Evolutionary conservation across 2,113 vertebrate genomes (phyloP).

Genomic region (Aegithalos caudatus): DNA sequence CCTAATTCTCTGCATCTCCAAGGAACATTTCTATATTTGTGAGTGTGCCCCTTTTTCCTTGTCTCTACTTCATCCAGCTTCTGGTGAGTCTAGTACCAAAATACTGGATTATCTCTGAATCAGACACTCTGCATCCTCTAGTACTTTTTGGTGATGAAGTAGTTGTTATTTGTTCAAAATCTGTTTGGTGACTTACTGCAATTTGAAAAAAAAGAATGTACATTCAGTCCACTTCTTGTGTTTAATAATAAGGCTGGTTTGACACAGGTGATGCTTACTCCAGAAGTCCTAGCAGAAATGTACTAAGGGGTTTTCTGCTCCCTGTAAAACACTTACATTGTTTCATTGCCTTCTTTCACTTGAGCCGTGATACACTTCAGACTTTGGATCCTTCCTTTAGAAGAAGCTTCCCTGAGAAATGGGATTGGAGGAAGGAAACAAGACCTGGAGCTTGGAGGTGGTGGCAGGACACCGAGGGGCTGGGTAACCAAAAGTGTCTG

Average conservation of each 20-base stretch:
- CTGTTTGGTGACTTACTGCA: background rate
- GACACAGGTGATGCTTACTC: background rate
- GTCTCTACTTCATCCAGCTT: background rate
- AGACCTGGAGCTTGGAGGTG: background rate
- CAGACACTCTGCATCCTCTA: background rate
- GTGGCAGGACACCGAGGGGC: fast-evolving
- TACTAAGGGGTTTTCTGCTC: background rate
- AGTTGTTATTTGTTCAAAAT: background rate
- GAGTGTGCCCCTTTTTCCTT: background rate
- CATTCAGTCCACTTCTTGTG: background rate
- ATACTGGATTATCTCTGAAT: background rate
- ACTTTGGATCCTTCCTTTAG: background rate
- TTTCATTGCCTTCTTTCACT: background rate
- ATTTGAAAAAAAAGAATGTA: background rate
- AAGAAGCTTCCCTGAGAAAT: background rate
- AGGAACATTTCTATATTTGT: background rate
- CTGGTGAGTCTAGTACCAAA: background rate
- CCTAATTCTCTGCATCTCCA: background rate
- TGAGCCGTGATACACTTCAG: background rate
- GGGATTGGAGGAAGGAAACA: background rate
- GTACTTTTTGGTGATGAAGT: background rate
- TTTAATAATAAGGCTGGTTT: background rate
- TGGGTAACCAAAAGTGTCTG: background rate
- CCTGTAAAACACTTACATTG: fast-evolving
- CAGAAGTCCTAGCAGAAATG: background rate